phyloP scores from a whole-genome alignment of 2,888 invertebrate genomes.

The Drosophila stalkeri region DNA sequence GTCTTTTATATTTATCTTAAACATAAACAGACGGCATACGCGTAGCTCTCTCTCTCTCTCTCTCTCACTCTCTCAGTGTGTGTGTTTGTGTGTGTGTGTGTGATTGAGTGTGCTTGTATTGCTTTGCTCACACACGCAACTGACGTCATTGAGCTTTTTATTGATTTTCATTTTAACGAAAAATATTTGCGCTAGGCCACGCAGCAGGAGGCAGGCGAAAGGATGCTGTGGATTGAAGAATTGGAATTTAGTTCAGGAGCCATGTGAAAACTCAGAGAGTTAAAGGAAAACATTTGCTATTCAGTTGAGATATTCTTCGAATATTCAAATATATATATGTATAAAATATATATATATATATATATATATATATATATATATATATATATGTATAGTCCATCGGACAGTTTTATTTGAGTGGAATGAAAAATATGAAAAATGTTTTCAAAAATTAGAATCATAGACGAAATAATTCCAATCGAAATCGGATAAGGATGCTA shows the following conservation, averaged over 20 bases:
- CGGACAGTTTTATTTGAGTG: too few relatives aligned
- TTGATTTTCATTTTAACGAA: conserved; percentile 78
- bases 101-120: conserved; percentile 20
- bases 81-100: conserved; percentile 16
- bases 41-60: neutral
- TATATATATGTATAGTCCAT: too few relatives aligned
- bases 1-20: conserved; percentile 47
- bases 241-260: conserved; percentile 3
- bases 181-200: conserved; percentile 30
- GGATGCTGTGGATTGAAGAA: conserved; percentile 12
- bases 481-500: too few relatives aligned
- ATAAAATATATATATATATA: too few relatives aligned
- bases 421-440: too few relatives aligned
- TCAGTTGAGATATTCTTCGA: too few relatives aligned
- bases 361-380: too few relatives aligned
- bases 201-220: neutral
- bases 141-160: conserved; percentile 84
- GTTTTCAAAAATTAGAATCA: too few relatives aligned
- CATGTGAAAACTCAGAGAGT: neutral
- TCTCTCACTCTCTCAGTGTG: neutral
- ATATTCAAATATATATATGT: too few relatives aligned
- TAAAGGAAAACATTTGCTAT: too few relatives aligned
- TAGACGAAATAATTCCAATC: too few relatives aligned
- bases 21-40: conserved; percentile 10
- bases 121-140: conserved; percentile 54